A percentile compares a stretch with the other conserved stretches of the same genome.
These are phyloP conservation scores for Trichogramma pretiosum DNA, from an alignment of 1,140 invertebrate genomes.

Conservation along the genomic window DNA sequence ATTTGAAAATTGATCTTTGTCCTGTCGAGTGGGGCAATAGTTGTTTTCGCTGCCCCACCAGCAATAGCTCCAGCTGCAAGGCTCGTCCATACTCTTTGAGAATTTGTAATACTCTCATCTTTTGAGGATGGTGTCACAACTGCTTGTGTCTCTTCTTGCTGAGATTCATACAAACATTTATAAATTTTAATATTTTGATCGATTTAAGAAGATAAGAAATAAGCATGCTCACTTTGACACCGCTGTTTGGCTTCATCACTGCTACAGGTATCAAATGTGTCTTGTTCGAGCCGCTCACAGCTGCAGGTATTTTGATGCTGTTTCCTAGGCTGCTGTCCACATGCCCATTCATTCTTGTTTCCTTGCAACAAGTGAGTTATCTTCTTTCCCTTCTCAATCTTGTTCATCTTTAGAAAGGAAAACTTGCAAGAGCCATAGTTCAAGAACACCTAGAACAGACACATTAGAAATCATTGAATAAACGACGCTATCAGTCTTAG, in stretches of 20 bases:
- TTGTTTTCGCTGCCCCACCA: conserved; percentile 92
- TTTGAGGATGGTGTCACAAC: not conserved
- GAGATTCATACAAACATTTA: not conserved
- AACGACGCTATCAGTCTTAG: too few relatives aligned
- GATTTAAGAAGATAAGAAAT: not conserved
- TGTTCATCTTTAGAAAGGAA: conserved; percentile 7
- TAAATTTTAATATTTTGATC: not conserved
- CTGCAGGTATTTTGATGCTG: conserved; percentile 1
- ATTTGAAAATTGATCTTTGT: conserved; percentile 98
- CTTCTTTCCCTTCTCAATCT: not conserved
- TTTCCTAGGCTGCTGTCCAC: conserved; percentile 1
- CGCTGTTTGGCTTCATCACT: not conserved
- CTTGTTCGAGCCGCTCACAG: too few relatives aligned
- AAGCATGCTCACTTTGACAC: not conserved
- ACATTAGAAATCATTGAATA: too few relatives aligned
- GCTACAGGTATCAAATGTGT: not conserved
- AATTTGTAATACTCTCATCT: conserved; percentile 34
- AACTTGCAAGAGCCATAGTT: too few relatives aligned
- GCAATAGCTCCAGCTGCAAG: conserved; percentile 74
- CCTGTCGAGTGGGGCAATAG: conserved; percentile 91
- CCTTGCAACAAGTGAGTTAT: not conserved
- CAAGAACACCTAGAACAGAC: conserved; percentile 2
- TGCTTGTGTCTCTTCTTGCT: not conserved
- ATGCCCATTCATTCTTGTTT: conserved; percentile 8
- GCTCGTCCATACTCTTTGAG: conserved; percentile 57